Percentiles rank a stretch among this genome's conserved stretches.
phyloP scores from a whole-genome alignment of 2,888 invertebrate species.

The Gortyna flavago region DNA sequence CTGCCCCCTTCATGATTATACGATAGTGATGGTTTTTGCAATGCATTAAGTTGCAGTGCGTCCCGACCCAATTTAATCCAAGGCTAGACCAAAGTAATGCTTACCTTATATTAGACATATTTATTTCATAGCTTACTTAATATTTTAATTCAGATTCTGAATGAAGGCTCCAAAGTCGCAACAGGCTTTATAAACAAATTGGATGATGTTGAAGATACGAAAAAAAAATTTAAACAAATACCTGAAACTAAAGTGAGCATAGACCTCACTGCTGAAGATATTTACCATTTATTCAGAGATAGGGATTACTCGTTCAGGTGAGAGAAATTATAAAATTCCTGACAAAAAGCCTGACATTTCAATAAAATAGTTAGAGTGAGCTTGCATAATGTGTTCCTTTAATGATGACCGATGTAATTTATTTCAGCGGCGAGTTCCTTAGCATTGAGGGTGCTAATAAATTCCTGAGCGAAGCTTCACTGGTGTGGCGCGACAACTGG shows the following conservation, averaged over 20 bases:
- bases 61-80: not conserved
- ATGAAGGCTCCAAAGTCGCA: conserved; percentile 24
- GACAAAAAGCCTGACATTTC: too few relatives aligned
- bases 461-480: conserved; percentile 70
- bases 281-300: conserved; percentile 43
- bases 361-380: not conserved
- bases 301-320: conserved; percentile 54
- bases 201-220: not conserved
- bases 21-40: not conserved
- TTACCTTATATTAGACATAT: not conserved
- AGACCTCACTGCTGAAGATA: conserved; percentile 43
- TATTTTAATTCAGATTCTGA: conserved; percentile 31
- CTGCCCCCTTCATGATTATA: too few relatives aligned
- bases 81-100: not conserved
- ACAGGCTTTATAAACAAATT: conserved; percentile 19
- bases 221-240: too few relatives aligned
- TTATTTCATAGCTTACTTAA: not conserved
- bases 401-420: not conserved
- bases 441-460: conserved; percentile 65
- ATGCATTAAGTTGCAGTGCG: not conserved
- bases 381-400: not conserved
- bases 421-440: conserved; percentile 71
- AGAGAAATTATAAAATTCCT: too few relatives aligned
- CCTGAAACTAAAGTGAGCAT: conserved; percentile 21
- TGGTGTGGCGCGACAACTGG: conserved; percentile 94